Base-by-base conservation (phyloP, 1,140 invertebrate genomes). In the Aphaenogaster ashmeadi region DNA sequence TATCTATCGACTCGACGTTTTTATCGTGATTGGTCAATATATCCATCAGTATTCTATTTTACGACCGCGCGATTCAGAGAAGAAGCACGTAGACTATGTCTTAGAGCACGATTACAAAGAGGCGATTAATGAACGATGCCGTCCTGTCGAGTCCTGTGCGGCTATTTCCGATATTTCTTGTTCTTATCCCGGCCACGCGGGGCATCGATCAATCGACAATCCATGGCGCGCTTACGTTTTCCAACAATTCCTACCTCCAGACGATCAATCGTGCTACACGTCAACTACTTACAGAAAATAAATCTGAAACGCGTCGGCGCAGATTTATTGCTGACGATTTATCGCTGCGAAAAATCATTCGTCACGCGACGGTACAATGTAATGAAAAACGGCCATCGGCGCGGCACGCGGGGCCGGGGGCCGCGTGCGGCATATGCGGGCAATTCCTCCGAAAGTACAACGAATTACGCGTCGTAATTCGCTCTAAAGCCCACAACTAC, bases 211-310 rank as follows among this genome's bases (percentile, higher is more conserved):
- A 80, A 87, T 83, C 77, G 80, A 84, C 41, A 74, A 81, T 69
- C 78, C 47, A 69, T 33, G 52, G 41, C 78, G 64, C 79, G 79
- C 79, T 67, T 84, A 84, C 72, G 69, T 75, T 84, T 75, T 60
- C 80, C 69, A 60, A 84, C 69, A 84, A 84, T 84, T 60, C 80
- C 52, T 67, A 47, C 54, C 41, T 60, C 18, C 80, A 18, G 36
- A 84, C 80, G 80, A 84, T 84, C 80, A 84, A 84, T 84, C 80
- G 69, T 75, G 41, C 80, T 33, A 7, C 54, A 60, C 80, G 80
- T 84, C 80, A 84, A 84, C 80, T 84, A 84, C 80, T 84, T 84
- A 84, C 80, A 75, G 80, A 75, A 84, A 84, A 84, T 84, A 84
- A 84, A 84, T 84, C 80, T 84, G 80, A 84, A 84, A 47, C 80